Percentiles rank a stretch among this genome's conserved stretches.
Evolutionary conservation across 1,140 invertebrate genomes (phyloP).

Genomic region (Bombus waltoni): DNA sequence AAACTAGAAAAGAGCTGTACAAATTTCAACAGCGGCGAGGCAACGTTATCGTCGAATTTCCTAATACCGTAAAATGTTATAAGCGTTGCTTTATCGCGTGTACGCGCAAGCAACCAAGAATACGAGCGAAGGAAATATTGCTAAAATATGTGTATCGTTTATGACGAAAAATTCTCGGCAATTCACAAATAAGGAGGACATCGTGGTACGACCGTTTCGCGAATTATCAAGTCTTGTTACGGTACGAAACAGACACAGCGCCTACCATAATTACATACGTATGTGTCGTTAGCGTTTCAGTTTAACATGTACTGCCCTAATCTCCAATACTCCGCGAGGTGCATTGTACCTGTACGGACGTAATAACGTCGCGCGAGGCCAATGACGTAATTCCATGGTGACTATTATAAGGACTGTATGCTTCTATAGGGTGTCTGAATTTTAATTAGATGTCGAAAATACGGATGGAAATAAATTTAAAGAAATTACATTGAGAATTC

Average conservation of each 20-base stretch:
- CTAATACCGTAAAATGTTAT: not conserved
- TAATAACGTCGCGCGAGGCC: constrained; percentile 73
- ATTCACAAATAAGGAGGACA: not conserved
- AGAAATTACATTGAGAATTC: not conserved
- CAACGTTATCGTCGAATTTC: not conserved
- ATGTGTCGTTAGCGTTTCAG: constrained; percentile 54
- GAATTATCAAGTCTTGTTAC: constrained; percentile 32
- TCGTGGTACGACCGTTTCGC: not conserved
- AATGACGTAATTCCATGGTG: constrained; percentile 70
- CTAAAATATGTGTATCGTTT: not conserved
- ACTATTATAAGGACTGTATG: constrained; percentile 40
- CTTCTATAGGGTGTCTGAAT: not conserved
- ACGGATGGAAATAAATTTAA: not conserved
- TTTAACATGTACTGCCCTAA: constrained; percentile 65
- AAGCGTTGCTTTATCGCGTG: not conserved
- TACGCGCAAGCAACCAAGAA: not conserved
- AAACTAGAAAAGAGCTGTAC: not conserved
- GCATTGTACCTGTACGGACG: constrained; percentile 65
- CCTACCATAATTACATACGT: not conserved
- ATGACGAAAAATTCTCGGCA: not conserved
- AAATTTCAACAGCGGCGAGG: not conserved
- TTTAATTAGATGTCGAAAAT: not conserved
- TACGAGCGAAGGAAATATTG: not conserved
- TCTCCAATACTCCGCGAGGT: constrained; percentile 70
- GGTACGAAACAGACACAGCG: constrained; percentile 65